Evolutionary conservation across 2,797 vertebrate species (phyloP).

Genomic region (Pachyuromys duprasi): DNA sequence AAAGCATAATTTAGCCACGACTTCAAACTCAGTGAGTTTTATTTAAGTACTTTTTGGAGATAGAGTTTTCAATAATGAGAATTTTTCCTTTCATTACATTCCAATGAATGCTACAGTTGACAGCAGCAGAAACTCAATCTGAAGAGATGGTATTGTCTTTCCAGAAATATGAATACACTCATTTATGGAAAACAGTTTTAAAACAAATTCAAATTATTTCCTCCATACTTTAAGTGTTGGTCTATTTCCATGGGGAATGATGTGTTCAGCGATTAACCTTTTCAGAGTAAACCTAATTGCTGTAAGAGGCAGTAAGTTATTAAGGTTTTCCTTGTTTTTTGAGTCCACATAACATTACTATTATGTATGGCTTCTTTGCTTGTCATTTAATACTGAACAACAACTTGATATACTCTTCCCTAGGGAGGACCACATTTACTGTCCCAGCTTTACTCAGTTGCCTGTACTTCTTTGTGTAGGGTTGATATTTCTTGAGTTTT

Average conservation of each 20-base stretch:
- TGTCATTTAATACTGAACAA: background rate
- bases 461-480: background rate
- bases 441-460: background rate
- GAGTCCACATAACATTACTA: background rate
- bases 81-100: constrained; percentile 32
- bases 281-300: background rate
- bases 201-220: constrained; percentile 9
- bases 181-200: background rate
- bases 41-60: constrained; percentile 24
- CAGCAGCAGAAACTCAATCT: background rate
- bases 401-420: background rate
- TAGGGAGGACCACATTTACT: background rate
- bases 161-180: background rate
- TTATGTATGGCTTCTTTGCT: background rate
- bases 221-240: background rate
- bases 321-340: background rate
- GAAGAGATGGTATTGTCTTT: background rate
- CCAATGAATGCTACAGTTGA: background rate
- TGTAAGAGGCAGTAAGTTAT: background rate
- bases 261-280: background rate
- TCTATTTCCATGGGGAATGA: background rate
- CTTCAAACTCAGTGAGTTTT: background rate
- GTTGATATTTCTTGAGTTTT: background rate
- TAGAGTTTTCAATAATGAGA: constrained; percentile 56
- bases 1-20: constrained; percentile 55